Evolutionary conservation across 2,797 vertebrate genomes (phyloP), one percentile per base, ranked within the genome.

Genomic region (Apogon talboti): DNA sequence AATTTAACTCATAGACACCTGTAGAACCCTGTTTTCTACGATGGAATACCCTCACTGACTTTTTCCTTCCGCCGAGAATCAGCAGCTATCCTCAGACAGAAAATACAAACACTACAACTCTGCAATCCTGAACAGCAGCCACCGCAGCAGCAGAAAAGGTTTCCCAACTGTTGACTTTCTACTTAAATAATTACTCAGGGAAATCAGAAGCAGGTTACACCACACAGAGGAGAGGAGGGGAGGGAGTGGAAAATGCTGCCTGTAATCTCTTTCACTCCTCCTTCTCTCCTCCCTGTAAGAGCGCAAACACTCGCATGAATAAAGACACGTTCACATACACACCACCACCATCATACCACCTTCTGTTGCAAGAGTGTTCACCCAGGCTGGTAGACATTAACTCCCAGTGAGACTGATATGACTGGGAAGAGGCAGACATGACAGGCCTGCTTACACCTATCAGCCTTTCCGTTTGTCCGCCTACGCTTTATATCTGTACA

Each of bases 151-250:
- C 33, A 43, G 41, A 44, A 21, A 33, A 19, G 15, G 55, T 86
- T 87, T 78, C 71, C 65, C 70, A 82, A 82, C 61, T 5, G 21
- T 62, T 85, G 64, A 85, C 85, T 85, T 81, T 85, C 74, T 66
- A 63, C 82, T 85, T 61, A 55, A 77, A 78, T 81, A 73, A 78
- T 87, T 77, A 71, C 68, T 58, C 52, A 83, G 71, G 75, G 40
- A 55, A 73, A 73, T 49, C 49, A 46, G 61, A 59, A 63, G 52
- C 53, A 59, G 74, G 73, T 81, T 78, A 38, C 75, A 68, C 56
- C 66, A 83, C 66, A 48, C 62, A 54, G 47, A 16, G 3, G 35
- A 54, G 47, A 16, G 3, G 35, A 16, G 2, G 37, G 66, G 65
- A 63, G 45, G 73, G 51, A 74, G 55, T 83, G 74, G 77, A 79